Evolutionary conservation across 2,888 invertebrate species (phyloP), one percentile per base, ranked within the genome.

Genomic region (Ichneumon xanthorius): DNA sequence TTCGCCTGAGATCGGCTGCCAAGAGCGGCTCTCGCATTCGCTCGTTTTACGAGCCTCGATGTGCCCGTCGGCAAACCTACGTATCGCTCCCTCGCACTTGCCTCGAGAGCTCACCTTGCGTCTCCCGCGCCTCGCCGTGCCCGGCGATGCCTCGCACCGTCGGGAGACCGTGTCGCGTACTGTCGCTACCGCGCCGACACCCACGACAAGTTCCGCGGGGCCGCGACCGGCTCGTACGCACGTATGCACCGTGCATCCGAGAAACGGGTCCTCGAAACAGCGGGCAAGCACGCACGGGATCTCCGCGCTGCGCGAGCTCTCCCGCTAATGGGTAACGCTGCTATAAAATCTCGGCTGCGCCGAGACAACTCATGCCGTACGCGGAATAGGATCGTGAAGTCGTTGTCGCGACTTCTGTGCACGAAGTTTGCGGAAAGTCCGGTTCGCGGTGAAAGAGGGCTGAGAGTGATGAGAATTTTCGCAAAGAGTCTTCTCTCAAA

Each of bases 21-120:
- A 33, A 37, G 63, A 33, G 14, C 53, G 19, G 40, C 61, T 65
- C 40, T 53, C 77, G 67, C 80, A 78, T 70, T 61, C 61, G 22
- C 84, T 65, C 68, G 73, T 84, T 84, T 84, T 84, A 84, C 81
- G 84, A 84, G 84, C 73, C 67, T 73, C 84, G 72, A 80, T 77
- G 76, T 77, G 71, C 73, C 45, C 61, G 22, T 7, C 37, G 55
- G 58, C 67, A 40, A 58, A 58, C 48, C 55, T 58, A 37, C 63
- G 61, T 53, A 68, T 73, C 50, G 77, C 37, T 79, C 68, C 78
- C 70, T 81, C 78, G 81, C 81, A 82, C 85, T 85, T 81, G 81
- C 73, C 61, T 73, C 80, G 67, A 72, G 72, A 68, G 45, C 81
- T 80, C 84, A 63, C 78, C 81, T 85, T 68, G 77, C 48, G 26